Conservation (phyloP, 2,797 vertebrate genomes). For the Fundulus diaphanus region DNA sequence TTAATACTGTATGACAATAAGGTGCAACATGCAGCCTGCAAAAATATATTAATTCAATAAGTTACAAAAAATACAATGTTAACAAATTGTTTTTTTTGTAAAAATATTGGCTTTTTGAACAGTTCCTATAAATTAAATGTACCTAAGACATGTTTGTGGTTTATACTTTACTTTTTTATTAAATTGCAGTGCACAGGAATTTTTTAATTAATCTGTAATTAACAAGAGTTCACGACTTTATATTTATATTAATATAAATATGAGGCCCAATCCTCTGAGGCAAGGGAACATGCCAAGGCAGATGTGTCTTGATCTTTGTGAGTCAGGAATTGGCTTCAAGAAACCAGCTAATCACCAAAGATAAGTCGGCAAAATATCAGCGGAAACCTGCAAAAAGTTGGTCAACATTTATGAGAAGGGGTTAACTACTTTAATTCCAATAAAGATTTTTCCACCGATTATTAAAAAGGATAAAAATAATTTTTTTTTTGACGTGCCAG, state of each 20-base stretch:
- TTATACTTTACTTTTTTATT: neutral
- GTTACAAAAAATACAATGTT: too few species aligned
- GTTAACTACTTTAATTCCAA: neutral
- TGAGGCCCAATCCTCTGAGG: neutral
- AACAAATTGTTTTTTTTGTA: neutral
- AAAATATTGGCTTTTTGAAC: neutral
- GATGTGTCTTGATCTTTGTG: neutral
- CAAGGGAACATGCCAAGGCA: neutral
- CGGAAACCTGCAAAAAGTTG: neutral
- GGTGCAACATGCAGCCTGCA: neutral
- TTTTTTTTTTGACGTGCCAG: neutral
- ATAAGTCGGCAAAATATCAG: neutral
- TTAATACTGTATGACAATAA: neutral
- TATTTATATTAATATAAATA: neutral
- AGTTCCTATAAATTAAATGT: neutral
- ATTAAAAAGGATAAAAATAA: neutral
- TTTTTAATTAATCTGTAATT: neutral
- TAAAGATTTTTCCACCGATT: neutral
- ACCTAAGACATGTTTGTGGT: neutral
- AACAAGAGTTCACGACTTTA: neutral
- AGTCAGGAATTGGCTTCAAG: neutral
- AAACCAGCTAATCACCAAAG: neutral
- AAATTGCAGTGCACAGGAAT: neutral
- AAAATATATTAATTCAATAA: too few species aligned
- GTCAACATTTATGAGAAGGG: neutral